Conservation (phyloP, 2,113 vertebrate genomes). For the Dendropsophus ebraccatus region DNA sequence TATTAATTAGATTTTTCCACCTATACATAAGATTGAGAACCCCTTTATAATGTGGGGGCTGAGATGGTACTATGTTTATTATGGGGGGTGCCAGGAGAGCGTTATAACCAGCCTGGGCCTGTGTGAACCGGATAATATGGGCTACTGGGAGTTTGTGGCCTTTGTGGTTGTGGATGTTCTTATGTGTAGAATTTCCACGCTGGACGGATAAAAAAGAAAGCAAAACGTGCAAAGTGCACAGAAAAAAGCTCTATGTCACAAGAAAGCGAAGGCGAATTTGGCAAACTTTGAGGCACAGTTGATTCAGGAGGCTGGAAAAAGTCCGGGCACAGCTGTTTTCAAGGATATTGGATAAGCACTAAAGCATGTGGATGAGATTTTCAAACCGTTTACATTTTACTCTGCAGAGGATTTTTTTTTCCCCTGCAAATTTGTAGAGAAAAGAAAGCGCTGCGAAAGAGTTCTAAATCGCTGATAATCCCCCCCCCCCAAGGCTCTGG, state of each 20-base stretch:
- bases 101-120: no score
- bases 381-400: constrained; percentile 1
- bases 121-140: neutral
- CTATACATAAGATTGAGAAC: neutral
- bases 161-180: constrained; percentile 1
- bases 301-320: constrained; percentile 55
- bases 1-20: constrained; percentile 1
- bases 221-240: neutral
- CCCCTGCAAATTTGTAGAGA: neutral
- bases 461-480: neutral
- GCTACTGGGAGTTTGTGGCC: neutral
- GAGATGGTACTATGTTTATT: no score
- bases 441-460: neutral
- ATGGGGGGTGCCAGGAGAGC: no score
- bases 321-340: constrained; percentile 44
- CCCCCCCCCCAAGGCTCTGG: neutral
- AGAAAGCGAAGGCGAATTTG: constrained; percentile 11
- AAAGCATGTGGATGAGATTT: constrained; percentile 29
- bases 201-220: constrained; percentile 15
- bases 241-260: neutral
- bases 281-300: constrained; percentile 27
- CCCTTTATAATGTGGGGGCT: neutral
- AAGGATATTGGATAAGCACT: constrained; percentile 40
- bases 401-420: neutral
- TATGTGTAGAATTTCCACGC: constrained; percentile 30